These are phyloP conservation scores for Hydrochoerus hydrochaeris DNA, from an alignment of 2,113 vertebrate species.

Conservation along the genomic window DNA sequence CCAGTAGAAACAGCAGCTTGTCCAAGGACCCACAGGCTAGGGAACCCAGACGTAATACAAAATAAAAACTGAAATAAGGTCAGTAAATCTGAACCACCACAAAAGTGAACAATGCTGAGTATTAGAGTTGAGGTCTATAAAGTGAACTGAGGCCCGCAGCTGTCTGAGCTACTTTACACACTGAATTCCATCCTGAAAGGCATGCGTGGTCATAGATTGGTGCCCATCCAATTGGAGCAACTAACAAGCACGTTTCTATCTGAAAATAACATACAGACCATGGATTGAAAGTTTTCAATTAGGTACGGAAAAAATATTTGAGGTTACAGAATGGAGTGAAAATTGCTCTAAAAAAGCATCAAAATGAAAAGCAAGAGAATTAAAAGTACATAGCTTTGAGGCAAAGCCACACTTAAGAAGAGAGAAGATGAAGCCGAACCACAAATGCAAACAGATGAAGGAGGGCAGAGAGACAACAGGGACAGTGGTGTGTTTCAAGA, in stretches of 20 bases:
- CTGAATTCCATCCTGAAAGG: neutral
- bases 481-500: neutral
- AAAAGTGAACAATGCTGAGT: neutral
- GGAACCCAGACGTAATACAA: constrained; percentile 26
- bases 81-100: neutral
- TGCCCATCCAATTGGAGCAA: neutral
- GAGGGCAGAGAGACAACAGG: accelerated
- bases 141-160: neutral
- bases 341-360: neutral
- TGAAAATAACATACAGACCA: neutral
- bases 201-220: accelerated
- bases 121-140: neutral
- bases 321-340: neutral
- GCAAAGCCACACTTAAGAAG: neutral
- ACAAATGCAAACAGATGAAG: neutral
- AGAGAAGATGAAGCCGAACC: neutral
- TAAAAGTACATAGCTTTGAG: neutral
- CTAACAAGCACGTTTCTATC: neutral
- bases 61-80: neutral
- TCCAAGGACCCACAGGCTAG: neutral
- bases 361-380: neutral
- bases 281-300: neutral
- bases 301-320: neutral
- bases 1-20: neutral
- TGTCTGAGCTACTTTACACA: too few species aligned